A percentile compares a stretch with the other conserved stretches of the same genome.
Evolutionary conservation across 2,797 vertebrate species (phyloP).

Genomic region (Melanitta fusca): DNA sequence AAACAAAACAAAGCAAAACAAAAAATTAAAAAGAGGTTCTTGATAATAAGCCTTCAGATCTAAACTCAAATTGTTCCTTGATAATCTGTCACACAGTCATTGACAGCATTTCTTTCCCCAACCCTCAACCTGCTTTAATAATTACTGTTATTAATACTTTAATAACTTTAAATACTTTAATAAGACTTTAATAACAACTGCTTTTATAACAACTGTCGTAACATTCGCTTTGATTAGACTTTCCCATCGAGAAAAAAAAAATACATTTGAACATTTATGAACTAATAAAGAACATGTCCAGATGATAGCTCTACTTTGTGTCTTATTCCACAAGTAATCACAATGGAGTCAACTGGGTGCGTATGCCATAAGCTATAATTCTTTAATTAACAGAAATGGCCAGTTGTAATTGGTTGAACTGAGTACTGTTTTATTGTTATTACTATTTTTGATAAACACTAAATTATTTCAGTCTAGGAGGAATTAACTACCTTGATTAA

Average conservation of each 20-base stretch:
- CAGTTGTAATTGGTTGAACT: background rate
- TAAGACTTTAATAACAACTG: too few relatives aligned
- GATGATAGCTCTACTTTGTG: background rate
- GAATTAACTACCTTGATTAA: background rate
- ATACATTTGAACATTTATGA: background rate
- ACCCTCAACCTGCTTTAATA: background rate
- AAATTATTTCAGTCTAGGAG: background rate
- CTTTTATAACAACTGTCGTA: background rate
- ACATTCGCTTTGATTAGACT: background rate
- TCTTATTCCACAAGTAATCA: background rate
- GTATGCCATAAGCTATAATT: background rate
- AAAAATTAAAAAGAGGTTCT: background rate
- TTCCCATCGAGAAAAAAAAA: background rate
- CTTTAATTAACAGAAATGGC: background rate
- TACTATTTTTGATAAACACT: background rate
- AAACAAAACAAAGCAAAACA: background rate
- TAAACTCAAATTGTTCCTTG: slow-evolving; percentile 23
- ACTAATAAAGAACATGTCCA: background rate
- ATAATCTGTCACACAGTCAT: background rate
- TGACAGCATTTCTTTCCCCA: background rate
- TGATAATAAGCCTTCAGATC: background rate
- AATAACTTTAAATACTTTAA: too few relatives aligned
- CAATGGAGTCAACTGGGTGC: background rate
- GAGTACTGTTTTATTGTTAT: background rate
- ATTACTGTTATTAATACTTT: too few relatives aligned